Conservation (phyloP, 2,888 invertebrate genomes). For the Parthenolecanium corni region DNA sequence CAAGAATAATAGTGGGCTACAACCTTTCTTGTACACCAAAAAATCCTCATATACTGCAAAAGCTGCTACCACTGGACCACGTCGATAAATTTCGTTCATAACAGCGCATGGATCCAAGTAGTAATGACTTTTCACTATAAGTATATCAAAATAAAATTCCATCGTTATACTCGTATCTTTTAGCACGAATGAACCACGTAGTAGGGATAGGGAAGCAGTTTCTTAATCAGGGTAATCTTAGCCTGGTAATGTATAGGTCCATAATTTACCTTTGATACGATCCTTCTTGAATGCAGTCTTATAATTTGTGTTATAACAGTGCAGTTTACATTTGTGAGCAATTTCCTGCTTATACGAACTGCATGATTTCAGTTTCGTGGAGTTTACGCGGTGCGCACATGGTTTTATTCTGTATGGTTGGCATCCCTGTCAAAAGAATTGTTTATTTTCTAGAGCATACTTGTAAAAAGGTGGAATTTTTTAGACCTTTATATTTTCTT, state of each 20-base stretch:
- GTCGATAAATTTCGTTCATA: slow-evolving; percentile 20
- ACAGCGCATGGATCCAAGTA: too few relatives aligned
- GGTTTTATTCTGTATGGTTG: slow-evolving; percentile 22
- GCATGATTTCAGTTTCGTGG: neutral
- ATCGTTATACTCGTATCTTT: too few relatives aligned
- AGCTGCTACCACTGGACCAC: slow-evolving; percentile 29
- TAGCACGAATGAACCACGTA: too few relatives aligned
- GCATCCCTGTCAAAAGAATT: slow-evolving; percentile 19
- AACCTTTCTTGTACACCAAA: slow-evolving; percentile 29
- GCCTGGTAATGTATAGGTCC: too few relatives aligned
- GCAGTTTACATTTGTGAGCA: slow-evolving; percentile 25
- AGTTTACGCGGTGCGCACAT: slow-evolving; percentile 17
- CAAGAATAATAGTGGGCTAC: too few relatives aligned
- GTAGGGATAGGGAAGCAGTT: too few relatives aligned
- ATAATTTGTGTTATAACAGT: slow-evolving; percentile 22
- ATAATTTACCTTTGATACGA: slow-evolving; percentile 19
- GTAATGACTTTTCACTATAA: too few relatives aligned
- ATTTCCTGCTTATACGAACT: neutral
- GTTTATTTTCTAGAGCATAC: too few relatives aligned
- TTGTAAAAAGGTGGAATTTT: too few relatives aligned
- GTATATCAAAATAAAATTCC: too few relatives aligned
- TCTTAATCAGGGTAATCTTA: too few relatives aligned
- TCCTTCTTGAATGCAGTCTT: slow-evolving; percentile 17
- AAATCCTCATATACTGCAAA: slow-evolving; percentile 30
- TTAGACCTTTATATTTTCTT: too few relatives aligned